A percentile compares a stretch with the other conserved stretches of the same genome.
phyloP scores from a whole-genome alignment of 2,797 vertebrate genomes.

The Gephyroberyx darwinii region DNA sequence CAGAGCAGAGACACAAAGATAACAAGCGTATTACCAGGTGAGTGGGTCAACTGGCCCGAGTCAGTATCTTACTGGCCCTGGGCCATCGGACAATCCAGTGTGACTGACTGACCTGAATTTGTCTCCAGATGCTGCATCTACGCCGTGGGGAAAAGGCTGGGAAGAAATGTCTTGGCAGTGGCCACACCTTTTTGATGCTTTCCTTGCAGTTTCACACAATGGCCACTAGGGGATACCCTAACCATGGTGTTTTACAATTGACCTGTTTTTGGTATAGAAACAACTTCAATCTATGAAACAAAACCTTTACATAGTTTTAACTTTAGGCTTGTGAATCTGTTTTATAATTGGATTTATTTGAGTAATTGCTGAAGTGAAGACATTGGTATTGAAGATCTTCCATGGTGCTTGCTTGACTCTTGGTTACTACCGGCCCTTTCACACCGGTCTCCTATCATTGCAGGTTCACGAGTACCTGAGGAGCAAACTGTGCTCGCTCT shows the following conservation, averaged over 20 bases:
- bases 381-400: not conserved
- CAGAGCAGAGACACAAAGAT: no score
- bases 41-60: no score
- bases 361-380: not conserved
- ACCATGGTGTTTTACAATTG: not conserved
- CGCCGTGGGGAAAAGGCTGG: no score
- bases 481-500: conserved; percentile 98
- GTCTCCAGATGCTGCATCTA: no score
- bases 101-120: no score
- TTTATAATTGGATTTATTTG: no score
- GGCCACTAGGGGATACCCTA: conserved; percentile 50
- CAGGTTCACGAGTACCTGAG: conserved; percentile 99
- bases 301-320: not conserved
- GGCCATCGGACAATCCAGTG: no score
- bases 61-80: no score
- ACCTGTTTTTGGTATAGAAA: not conserved
- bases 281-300: not conserved
- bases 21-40: no score
- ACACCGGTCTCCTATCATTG: conserved; percentile 4
- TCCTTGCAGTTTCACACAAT: conserved; percentile 17
- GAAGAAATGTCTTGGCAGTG: not conserved
- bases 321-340: no score
- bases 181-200: conserved; percentile 20
- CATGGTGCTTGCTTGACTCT: no score
- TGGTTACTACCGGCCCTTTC: not conserved